A percentile compares a stretch with the other conserved stretches of the same genome.
These are phyloP conservation scores for Adelognathus sp. DNA, from an alignment of 2,888 invertebrate genomes.

Conservation along the genomic window DNA sequence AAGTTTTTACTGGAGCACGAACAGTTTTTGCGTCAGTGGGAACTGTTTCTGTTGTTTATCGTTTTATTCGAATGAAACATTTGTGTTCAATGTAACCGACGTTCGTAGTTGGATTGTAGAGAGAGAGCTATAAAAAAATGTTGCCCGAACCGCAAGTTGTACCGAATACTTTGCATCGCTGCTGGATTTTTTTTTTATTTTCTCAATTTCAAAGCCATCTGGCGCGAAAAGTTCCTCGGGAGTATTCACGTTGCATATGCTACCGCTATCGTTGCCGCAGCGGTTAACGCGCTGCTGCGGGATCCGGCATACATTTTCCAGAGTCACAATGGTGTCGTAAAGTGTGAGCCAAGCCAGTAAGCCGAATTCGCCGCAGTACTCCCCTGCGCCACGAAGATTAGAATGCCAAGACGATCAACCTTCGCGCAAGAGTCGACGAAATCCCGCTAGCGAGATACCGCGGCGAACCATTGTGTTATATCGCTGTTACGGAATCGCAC, in stretches of 20 bases:
- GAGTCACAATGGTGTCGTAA: slow-evolving; percentile 23
- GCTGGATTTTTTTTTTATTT: background rate
- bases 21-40: no score
- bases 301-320: slow-evolving; percentile 20
- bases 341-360: slow-evolving; percentile 17
- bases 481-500: background rate
- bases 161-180: background rate
- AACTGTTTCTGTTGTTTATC: no score
- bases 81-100: background rate
- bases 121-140: background rate
- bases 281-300: background rate
- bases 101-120: background rate
- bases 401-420: slow-evolving; percentile 19
- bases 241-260: background rate
- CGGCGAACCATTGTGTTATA: background rate
- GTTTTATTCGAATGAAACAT: no score
- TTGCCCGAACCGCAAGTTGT: background rate
- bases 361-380: slow-evolving; percentile 3
- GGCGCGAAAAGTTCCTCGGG: background rate
- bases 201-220: background rate
- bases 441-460: background rate
- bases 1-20: no score
- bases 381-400: slow-evolving; percentile 25
- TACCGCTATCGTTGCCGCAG: background rate
- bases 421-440: background rate